A percentile compares a stretch with the other conserved stretches of the same genome.
These are phyloP conservation scores for Philereme vetulata DNA, from an alignment of 2,888 invertebrate species.

Conservation along the genomic window DNA sequence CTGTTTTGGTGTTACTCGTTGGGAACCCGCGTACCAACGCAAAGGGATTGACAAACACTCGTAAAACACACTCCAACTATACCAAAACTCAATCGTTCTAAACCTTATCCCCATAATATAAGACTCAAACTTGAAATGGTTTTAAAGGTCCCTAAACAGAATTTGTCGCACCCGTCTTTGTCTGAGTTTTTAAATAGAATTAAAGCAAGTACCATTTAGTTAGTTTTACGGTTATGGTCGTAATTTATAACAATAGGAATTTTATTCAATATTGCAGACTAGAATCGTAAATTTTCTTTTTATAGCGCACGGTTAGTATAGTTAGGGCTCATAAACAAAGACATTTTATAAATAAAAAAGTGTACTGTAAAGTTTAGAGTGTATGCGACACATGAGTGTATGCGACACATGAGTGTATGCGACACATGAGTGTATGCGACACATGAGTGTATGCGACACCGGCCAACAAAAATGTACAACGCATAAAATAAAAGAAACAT, in stretches of 20 bases:
- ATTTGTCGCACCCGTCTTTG: constrained; percentile 1
- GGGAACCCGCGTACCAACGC: too few relatives aligned
- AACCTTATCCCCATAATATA: constrained; percentile 20
- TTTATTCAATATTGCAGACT: constrained; percentile 15
- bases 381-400: too few relatives aligned
- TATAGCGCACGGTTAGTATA: constrained; percentile 10
- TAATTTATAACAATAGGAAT: constrained; percentile 12
- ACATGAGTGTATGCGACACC: too few relatives aligned
- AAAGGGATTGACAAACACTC: constrained; percentile 1
- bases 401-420: too few relatives aligned
- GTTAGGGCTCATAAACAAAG: too few relatives aligned
- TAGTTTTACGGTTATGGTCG: constrained; percentile 16
- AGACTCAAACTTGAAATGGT: constrained; percentile 1
- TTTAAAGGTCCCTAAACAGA: constrained; percentile 1
- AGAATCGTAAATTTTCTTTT: constrained; percentile 19
- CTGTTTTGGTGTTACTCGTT: too few relatives aligned
- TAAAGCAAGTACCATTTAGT: constrained; percentile 11
- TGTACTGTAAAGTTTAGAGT: too few relatives aligned
- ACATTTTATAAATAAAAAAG: too few relatives aligned
- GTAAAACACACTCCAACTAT: constrained; percentile 3
- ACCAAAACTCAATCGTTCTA: constrained; percentile 5
- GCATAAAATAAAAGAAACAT: too few relatives aligned
- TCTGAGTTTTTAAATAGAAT: too few relatives aligned
- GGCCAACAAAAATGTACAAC: too few relatives aligned
- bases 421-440: too few relatives aligned